A percentile compares a stretch with the other conserved stretches of the same genome.
Evolutionary conservation across 2,113 vertebrate species (phyloP).

Genomic region (Hippocampus mohnikei): DNA sequence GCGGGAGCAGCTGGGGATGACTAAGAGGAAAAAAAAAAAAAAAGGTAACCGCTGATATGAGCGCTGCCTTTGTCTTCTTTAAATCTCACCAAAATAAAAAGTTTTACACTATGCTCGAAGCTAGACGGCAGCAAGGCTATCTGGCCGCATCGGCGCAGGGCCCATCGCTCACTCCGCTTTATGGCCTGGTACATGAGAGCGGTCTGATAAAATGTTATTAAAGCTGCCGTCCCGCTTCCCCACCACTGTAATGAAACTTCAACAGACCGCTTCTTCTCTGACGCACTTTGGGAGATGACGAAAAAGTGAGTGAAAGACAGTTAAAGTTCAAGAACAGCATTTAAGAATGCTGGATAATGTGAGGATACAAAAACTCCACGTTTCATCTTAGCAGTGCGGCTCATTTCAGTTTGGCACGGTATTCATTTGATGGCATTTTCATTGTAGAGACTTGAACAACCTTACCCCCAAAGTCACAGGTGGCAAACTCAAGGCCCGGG

Average conservation of each 20-base stretch:
- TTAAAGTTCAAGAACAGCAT: background rate
- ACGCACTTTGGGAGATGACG: slow-evolving; percentile 9
- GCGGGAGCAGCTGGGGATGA: slow-evolving; percentile 29
- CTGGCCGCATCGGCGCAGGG: slow-evolving; percentile 13
- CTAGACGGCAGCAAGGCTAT: slow-evolving; percentile 16
- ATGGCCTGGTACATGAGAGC: slow-evolving; percentile 42
- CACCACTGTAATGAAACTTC: slow-evolving; percentile 18
- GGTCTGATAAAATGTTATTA: slow-evolving; percentile 54
- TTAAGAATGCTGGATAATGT: background rate
- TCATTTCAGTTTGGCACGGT: background rate
- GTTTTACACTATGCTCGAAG: slow-evolving; percentile 10
- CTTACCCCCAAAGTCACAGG: too few species aligned
- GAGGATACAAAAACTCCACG: background rate
- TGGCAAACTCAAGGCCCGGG: too few species aligned
- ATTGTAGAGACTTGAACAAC: too few species aligned
- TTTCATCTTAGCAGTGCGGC: too few species aligned
- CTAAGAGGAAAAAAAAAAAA: slow-evolving; percentile 29
- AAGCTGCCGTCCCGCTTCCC: slow-evolving; percentile 24
- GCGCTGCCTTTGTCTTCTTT: slow-evolving; percentile 14
- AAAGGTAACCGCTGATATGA: slow-evolving; percentile 30
- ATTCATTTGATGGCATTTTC: background rate
- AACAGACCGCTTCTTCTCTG: slow-evolving; percentile 19
- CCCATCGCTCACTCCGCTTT: slow-evolving; percentile 29
- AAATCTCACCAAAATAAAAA: background rate
- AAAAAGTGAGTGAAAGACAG: slow-evolving; percentile 21